Base-by-base conservation (phyloP, 2,113 vertebrate species). In the Trochalopteron elliotii region DNA sequence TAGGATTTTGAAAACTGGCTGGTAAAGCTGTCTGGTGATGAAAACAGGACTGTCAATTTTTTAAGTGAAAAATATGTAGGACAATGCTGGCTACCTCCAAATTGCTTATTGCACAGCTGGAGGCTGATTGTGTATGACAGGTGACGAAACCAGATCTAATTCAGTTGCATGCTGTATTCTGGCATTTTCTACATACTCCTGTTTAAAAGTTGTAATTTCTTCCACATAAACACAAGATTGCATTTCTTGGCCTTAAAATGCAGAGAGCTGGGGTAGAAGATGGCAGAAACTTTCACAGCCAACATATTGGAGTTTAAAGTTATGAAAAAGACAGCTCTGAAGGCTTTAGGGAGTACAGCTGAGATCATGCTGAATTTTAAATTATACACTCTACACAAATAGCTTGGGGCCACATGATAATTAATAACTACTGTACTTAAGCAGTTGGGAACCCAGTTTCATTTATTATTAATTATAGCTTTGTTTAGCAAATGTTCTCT, bases 401-500 rank as follows among this genome's bases (percentile, higher is more conserved):
- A 96, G 95, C 95, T 93, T 76, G 60, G 19, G 83, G 77, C 56
- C 68, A 93, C 45, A 57, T 52, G 81, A 78, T 94, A 97, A 95
- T 96, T 96, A 95, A 95, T 97, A 97, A 95, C 91, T 83, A 91
- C 83, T 94, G 95, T 91, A 74, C 91, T 95, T 96, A 96, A 96
- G 82, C 94, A 96, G 83, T 74, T 89, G 37, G 45, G 35, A 96
- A 90, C 65, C 74, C 76, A 47, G 65, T 82, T 95, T 89, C 92
- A 93, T 97, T 95, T 88, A 95, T 96, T 96, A 96, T 96, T 97
- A 96, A 96, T 96, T 95, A 89, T 50, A 93, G 27, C 82, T 95
- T 96, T 97, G 91, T 96, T 96, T 96, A 95, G 93, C 63, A 96
- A 96, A 89, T 95, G 72, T 94, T 93, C 72, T 95, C 70, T 61